Conservation (phyloP, 2,797 vertebrate genomes). For the Phaenicophaeus curvirostris region DNA sequence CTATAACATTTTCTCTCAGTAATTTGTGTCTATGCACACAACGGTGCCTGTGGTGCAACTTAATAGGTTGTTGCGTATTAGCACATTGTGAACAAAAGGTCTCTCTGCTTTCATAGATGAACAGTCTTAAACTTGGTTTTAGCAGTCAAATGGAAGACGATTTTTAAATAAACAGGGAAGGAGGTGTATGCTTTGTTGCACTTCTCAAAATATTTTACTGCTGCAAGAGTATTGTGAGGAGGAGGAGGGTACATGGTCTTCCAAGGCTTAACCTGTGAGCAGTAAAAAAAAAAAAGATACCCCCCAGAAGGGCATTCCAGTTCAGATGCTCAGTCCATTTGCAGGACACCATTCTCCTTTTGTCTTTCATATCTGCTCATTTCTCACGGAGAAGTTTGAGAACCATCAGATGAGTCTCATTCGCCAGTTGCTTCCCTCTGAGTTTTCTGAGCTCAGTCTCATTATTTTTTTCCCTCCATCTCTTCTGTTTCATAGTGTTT, state of each 20-base stretch:
- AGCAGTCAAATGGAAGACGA: not conserved
- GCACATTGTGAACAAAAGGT: not conserved
- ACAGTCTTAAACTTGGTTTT: not conserved
- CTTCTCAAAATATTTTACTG: not conserved
- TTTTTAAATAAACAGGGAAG: not conserved
- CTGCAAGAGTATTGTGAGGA: not conserved
- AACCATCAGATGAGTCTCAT: not conserved
- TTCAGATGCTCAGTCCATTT: not conserved
- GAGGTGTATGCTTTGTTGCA: not conserved
- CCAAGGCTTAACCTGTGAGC: not conserved
- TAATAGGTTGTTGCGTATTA: constrained; percentile 29
- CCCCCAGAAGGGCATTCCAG: not conserved
- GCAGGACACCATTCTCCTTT: not conserved
- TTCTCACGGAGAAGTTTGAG: not conserved
- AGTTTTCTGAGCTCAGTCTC: not conserved
- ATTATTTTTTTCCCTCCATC: too few relatives aligned
- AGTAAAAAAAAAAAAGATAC: not conserved
- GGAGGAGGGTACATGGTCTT: not conserved
- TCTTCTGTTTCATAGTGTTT: not conserved
- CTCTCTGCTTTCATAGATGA: not conserved
- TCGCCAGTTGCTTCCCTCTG: not conserved
- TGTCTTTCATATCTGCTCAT: not conserved
- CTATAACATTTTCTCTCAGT: not conserved
- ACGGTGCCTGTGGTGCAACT: not conserved
- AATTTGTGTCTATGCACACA: constrained; percentile 4